Percentiles rank a stretch among this genome's conserved stretches.
phyloP scores from a whole-genome alignment of 1,140 invertebrate species.

The Neoseiulus cucumeris region DNA sequence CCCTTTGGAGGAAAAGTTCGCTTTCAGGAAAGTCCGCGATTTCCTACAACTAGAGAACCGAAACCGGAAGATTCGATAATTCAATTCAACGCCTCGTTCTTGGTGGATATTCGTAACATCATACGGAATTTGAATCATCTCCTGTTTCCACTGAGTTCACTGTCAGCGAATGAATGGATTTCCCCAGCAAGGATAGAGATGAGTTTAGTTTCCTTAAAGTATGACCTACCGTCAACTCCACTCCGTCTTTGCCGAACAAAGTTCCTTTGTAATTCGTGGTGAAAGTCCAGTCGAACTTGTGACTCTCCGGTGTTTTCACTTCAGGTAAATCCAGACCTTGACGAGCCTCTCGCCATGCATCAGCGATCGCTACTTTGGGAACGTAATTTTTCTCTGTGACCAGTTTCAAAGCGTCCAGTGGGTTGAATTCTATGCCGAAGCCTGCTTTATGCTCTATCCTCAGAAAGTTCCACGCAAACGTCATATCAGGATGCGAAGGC shows the following conservation, averaged over 20 bases:
- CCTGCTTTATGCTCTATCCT: slow-evolving; percentile 42
- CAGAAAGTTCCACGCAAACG: slow-evolving; percentile 71
- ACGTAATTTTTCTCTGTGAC: slow-evolving; percentile 41
- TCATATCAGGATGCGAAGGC: slow-evolving; percentile 90
- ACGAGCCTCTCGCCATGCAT: slow-evolving; percentile 74
- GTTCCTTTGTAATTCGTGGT: slow-evolving; percentile 81
- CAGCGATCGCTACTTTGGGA: slow-evolving; percentile 53
- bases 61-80: no score
- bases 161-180: no score
- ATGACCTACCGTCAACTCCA: neutral
- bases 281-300: slow-evolving; percentile 86
- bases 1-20: no score
- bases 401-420: slow-evolving; percentile 63
- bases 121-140: no score
- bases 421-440: slow-evolving; percentile 57
- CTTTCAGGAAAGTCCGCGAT: no score
- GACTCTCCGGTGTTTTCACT: neutral
- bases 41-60: no score
- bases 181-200: no score
- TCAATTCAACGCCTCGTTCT: no score
- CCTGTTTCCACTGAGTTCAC: no score
- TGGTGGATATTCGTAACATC: no score
- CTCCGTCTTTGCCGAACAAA: slow-evolving; percentile 23
- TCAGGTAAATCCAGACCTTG: slow-evolving; percentile 33
- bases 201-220: no score